Percentiles rank a stretch among this genome's conserved stretches.
Evolutionary conservation across 2,113 vertebrate genomes (phyloP).

Genomic region (Collichthys lucidus): DNA sequence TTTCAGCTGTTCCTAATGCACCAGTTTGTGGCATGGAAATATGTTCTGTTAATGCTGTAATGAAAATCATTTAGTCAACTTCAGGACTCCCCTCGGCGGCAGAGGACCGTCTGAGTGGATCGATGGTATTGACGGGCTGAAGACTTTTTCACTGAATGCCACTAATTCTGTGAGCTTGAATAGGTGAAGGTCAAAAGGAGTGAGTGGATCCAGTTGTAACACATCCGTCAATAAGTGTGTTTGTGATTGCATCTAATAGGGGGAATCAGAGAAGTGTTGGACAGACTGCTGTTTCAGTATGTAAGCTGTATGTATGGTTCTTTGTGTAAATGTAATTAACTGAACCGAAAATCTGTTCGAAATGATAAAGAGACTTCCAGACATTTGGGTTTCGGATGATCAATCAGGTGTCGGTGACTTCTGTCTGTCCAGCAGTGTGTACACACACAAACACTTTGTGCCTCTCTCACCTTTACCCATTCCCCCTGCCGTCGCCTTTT

Average conservation of each 20-base stretch:
- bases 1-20: conserved; percentile 73
- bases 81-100: conserved; percentile 75
- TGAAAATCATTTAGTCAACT: conserved; percentile 85
- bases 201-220: conserved; percentile 77
- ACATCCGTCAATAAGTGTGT: conserved; percentile 78
- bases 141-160: conserved; percentile 78
- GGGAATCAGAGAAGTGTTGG: conserved; percentile 2
- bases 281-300: neutral
- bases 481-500: conserved; percentile 82
- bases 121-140: conserved; percentile 82
- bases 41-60: conserved; percentile 81
- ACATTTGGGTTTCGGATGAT: conserved; percentile 13
- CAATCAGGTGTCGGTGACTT: conserved; percentile 34
- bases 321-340: neutral
- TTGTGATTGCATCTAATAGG: conserved; percentile 66
- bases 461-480: conserved; percentile 84
- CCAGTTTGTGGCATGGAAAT: conserved; percentile 69
- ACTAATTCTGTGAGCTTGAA: conserved; percentile 79
- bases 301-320: neutral
- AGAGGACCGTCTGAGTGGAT: conserved; percentile 80
- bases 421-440: conserved; percentile 25
- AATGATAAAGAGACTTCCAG: conserved; percentile 1
- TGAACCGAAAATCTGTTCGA: conserved; percentile 8
- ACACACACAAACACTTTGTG: conserved; percentile 86
- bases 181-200: conserved; percentile 78